Conservation (phyloP, 2,888 invertebrate species). For the Leptogaster cylindrica region DNA sequence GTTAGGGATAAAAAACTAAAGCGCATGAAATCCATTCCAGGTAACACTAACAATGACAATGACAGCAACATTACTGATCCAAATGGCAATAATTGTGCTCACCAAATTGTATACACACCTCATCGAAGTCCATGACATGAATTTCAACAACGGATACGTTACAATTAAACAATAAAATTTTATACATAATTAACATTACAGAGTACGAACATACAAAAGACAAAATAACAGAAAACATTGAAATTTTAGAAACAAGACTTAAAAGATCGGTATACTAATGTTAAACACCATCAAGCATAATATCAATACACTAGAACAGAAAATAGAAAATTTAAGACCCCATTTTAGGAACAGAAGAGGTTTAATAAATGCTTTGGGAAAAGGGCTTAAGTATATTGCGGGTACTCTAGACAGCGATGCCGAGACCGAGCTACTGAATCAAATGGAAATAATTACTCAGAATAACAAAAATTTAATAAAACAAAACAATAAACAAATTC, state of each 20-base stretch:
- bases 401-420: not conserved
- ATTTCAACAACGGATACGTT: not conserved
- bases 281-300: not conserved
- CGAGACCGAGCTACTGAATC: not conserved
- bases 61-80: not conserved
- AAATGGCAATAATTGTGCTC: not conserved
- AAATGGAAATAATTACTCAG: not conserved
- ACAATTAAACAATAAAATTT: not conserved
- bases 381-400: not conserved
- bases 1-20: not conserved
- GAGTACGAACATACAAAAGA: constrained; percentile 6
- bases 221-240: not conserved
- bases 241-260: not conserved
- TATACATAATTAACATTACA: constrained; percentile 5
- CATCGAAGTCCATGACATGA: constrained; percentile 9
- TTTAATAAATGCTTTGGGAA: not conserved
- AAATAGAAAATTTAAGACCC: constrained; percentile 3
- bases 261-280: not conserved
- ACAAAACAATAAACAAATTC: not conserved
- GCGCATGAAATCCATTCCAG: not conserved
- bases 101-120: not conserved
- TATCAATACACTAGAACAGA: not conserved
- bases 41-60: not conserved
- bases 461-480: constrained; percentile 1
- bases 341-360: not conserved